Conservation (phyloP, 2,113 vertebrate species). For the Furnarius figulus region DNA sequence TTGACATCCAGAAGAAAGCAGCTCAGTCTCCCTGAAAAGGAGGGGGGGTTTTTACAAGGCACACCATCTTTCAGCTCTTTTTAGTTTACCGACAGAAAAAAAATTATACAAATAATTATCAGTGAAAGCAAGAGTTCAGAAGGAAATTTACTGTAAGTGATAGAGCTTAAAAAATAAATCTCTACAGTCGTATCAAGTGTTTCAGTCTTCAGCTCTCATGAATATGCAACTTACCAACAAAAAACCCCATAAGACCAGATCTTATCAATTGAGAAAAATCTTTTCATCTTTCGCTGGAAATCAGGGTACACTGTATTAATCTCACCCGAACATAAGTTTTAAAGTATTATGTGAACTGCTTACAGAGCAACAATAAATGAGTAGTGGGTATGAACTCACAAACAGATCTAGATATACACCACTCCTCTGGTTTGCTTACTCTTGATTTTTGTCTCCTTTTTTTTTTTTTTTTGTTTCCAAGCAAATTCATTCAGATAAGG, state of each 20-base stretch:
- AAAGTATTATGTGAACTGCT: background rate
- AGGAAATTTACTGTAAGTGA: background rate
- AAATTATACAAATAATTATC: constrained; percentile 31
- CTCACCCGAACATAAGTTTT: background rate
- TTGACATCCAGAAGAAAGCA: constrained; percentile 22
- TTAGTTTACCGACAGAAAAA: constrained; percentile 10
- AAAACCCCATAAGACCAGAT: fast-evolving
- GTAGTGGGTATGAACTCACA: background rate
- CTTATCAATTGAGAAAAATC: background rate
- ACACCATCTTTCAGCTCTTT: background rate
- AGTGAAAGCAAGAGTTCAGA: constrained; percentile 10
- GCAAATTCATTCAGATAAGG: background rate
- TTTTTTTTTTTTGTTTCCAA: background rate
- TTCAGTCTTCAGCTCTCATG: background rate
- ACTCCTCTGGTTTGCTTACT: background rate
- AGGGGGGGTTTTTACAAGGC: background rate
- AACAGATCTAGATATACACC: background rate
- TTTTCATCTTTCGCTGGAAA: background rate
- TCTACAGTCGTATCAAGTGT: background rate
- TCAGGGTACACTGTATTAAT: background rate
- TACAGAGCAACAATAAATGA: background rate
- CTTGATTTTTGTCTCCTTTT: background rate
- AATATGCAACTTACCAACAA: background rate
- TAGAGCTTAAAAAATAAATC: background rate
- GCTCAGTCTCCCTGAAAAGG: background rate